Evolutionary conservation across 2,888 invertebrate genomes (phyloP).

Genomic region (Pomacea canaliculata): DNA sequence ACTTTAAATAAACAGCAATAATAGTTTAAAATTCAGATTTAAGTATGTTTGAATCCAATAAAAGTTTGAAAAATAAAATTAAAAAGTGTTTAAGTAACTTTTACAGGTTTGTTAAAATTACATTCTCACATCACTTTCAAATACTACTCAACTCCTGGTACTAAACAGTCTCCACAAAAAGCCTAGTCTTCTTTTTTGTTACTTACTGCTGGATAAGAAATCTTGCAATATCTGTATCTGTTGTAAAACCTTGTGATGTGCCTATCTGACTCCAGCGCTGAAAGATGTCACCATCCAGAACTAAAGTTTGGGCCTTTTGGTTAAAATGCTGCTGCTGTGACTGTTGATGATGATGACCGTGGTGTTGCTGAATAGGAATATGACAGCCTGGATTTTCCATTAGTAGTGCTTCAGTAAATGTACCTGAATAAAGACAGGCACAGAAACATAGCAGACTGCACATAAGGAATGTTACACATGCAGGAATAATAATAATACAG

Average conservation of each 20-base stretch:
- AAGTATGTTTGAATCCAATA: background rate
- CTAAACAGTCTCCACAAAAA: no score
- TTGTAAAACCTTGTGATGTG: constrained; percentile 13
- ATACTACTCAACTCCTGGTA: no score
- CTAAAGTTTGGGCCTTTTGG: constrained; percentile 7
- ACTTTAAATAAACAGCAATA: background rate
- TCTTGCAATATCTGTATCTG: constrained; percentile 19
- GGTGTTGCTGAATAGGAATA: constrained; percentile 8
- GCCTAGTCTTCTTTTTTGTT: background rate
- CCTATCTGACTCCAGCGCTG: constrained; percentile 21
- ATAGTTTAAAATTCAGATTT: no score
- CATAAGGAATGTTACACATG: no score
- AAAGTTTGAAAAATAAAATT: background rate
- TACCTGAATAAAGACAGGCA: no score
- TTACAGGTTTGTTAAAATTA: no score
- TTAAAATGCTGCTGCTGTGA: constrained; percentile 16
- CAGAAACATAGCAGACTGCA: no score
- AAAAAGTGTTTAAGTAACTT: no score
- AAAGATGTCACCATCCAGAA: constrained; percentile 15
- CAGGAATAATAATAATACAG: no score
- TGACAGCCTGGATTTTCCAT: constrained; percentile 6
- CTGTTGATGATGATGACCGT: constrained; percentile 9
- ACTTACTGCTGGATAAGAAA: constrained; percentile 26
- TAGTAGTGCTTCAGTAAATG: no score
- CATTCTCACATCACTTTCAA: no score